Evolutionary conservation across 2,113 vertebrate species (phyloP).

Genomic region (Egretta garzetta): DNA sequence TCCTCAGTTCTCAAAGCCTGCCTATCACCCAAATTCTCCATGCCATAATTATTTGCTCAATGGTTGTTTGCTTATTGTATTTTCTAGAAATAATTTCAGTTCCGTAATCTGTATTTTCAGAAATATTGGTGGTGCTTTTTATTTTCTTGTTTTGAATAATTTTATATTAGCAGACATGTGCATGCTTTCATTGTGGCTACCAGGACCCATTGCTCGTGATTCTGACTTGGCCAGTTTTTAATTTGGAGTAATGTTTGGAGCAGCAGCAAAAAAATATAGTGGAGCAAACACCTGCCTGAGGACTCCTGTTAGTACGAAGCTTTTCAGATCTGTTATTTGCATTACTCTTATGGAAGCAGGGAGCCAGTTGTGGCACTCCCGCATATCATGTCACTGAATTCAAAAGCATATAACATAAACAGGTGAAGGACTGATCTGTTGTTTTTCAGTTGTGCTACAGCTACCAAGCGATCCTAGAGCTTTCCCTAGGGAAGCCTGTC

Average conservation of each 20-base stretch:
- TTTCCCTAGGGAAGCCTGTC: not conserved
- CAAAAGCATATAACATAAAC: not conserved
- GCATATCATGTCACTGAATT: not conserved
- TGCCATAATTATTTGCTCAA: not conserved
- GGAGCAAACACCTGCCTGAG: not conserved
- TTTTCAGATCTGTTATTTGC: not conserved
- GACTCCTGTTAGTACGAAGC: not conserved
- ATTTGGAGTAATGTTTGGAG: not conserved
- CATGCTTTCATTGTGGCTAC: not conserved
- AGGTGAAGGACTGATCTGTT: conserved; percentile 1
- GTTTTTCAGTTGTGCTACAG: conserved; percentile 1
- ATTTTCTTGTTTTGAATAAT: not conserved
- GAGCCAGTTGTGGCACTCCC: not conserved
- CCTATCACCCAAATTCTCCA: not conserved
- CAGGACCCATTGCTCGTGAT: not conserved
- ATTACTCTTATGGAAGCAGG: not conserved
- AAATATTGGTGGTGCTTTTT: not conserved
- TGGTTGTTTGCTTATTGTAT: not conserved
- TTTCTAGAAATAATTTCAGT: not conserved
- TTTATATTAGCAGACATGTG: not conserved
- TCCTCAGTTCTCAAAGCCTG: not conserved
- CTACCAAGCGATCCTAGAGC: not conserved
- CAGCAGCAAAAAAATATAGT: not conserved
- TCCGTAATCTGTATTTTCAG: not conserved
- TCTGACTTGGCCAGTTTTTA: not conserved